Percentiles rank a stretch among this genome's conserved stretches.
Conservation (phyloP, 1,140 invertebrate species). For the Zaprionus nigranus region DNA sequence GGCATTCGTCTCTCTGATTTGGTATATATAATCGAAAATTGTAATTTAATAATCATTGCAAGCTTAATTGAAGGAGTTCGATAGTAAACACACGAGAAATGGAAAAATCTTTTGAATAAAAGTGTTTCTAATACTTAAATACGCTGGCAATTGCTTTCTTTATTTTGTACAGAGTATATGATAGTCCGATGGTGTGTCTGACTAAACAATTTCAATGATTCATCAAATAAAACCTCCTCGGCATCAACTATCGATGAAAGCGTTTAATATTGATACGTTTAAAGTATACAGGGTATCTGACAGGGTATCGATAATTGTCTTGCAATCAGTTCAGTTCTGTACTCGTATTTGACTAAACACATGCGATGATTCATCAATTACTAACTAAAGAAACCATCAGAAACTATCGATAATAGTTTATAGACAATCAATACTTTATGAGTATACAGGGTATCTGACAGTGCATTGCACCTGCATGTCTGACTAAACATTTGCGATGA, state of each 20-base stretch:
- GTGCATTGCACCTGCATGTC: background rate
- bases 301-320: background rate
- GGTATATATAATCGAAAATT: background rate
- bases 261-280: background rate
- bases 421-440: background rate
- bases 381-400: too few relatives aligned
- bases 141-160: background rate
- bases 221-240: background rate
- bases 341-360: background rate
- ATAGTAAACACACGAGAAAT: too few relatives aligned
- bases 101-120: too few relatives aligned
- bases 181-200: background rate
- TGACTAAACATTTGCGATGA: constrained; percentile 6
- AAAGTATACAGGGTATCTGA: background rate
- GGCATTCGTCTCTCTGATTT: constrained; percentile 14
- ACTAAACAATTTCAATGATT: background rate
- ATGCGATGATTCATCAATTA: background rate
- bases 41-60: too few relatives aligned
- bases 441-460: background rate
- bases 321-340: too few relatives aligned
- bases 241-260: background rate
- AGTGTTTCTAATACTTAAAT: background rate
- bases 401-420: too few relatives aligned
- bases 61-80: too few relatives aligned
- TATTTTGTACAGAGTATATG: background rate